A percentile compares a stretch with the other conserved stretches of the same genome.
phyloP scores from a whole-genome alignment of 1,140 invertebrate species.

The Metopolophium dirhodum region DNA sequence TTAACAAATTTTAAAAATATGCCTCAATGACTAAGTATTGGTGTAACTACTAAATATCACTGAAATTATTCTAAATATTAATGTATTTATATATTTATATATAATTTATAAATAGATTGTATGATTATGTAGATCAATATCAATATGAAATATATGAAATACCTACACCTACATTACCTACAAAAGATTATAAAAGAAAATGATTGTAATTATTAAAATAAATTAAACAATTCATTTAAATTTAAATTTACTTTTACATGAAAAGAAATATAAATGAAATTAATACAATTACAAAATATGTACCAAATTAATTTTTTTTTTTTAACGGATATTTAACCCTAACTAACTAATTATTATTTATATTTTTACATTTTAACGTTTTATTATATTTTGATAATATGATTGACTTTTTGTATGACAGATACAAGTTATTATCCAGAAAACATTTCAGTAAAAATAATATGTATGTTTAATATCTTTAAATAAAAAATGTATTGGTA shows the following conservation, averaged over 20 bases:
- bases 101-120: neutral
- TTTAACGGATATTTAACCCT: neutral
- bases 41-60: neutral
- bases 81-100: neutral
- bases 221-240: neutral
- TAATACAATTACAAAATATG: neutral
- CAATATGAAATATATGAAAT: neutral
- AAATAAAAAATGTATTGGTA: neutral
- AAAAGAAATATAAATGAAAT: neutral
- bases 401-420: neutral
- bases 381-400: neutral
- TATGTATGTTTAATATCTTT: neutral
- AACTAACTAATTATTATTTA: neutral
- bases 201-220: neutral
- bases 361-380: neutral
- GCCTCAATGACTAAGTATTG: neutral
- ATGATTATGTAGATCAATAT: neutral
- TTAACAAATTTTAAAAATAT: neutral
- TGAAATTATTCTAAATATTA: neutral
- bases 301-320: too few relatives aligned
- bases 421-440: neutral
- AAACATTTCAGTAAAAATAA: neutral
- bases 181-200: neutral
- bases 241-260: neutral
- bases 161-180: too few relatives aligned